Conservation (phyloP, 2,888 invertebrate genomes). For the Bembecia ichneumoniformis region DNA sequence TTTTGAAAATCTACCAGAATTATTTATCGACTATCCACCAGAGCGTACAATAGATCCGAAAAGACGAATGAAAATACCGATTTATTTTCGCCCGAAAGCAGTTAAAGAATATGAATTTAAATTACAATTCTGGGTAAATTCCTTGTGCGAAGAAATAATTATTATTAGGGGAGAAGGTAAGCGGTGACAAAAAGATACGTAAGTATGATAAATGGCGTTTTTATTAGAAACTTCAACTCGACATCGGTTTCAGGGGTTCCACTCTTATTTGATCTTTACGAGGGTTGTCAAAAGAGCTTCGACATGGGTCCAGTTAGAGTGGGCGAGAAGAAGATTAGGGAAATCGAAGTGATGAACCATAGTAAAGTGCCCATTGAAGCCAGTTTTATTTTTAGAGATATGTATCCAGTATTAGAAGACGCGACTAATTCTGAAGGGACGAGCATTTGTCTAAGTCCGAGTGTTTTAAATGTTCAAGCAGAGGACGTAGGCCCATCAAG, state of each 20-base stretch:
- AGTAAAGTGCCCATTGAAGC: conserved; percentile 70
- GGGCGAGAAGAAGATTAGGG: conserved; percentile 61
- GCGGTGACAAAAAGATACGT: not conserved
- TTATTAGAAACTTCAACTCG: not conserved
- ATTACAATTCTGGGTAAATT: conserved; percentile 69
- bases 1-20: conserved; percentile 54
- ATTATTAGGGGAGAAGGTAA: conserved; percentile 71
- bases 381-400: conserved; percentile 62
- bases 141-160: conserved; percentile 60
- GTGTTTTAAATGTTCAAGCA: conserved; percentile 14
- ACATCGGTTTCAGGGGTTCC: conserved; percentile 40
- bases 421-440: conserved; percentile 42
- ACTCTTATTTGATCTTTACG: conserved; percentile 54
- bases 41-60: conserved; percentile 47
- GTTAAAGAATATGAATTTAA: conserved; percentile 61
- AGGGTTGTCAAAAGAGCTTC: conserved; percentile 62
- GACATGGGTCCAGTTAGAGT: conserved; percentile 59
- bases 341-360: conserved; percentile 73
- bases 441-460: conserved; percentile 47
- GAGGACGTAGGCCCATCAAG: conserved; percentile 31
- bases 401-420: conserved; percentile 46
- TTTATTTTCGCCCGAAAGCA: conserved; percentile 72
- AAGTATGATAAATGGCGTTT: not conserved
- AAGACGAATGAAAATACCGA: conserved; percentile 50
- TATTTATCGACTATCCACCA: conserved; percentile 60